phyloP scores from a whole-genome alignment of 2,797 vertebrate species.

The Pseudomugil gertrudae region DNA sequence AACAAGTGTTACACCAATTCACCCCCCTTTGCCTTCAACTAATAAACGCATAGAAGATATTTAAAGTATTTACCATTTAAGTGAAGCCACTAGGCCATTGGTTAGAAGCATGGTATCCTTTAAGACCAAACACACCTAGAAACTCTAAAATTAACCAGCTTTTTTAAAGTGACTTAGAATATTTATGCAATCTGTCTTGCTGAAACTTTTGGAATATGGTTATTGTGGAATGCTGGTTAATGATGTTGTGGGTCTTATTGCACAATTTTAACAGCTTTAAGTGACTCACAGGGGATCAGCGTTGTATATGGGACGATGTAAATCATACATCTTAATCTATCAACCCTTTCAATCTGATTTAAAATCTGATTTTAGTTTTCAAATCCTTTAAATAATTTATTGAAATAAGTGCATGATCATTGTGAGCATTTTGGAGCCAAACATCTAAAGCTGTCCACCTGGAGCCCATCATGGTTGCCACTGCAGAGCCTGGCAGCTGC shows the following conservation, averaged over 20 bases:
- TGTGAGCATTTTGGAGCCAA: neutral
- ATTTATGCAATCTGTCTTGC: neutral
- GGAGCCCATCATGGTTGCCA: constrained; percentile 80
- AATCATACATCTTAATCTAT: neutral
- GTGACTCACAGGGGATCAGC: neutral
- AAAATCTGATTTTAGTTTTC: neutral
- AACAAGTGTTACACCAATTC: constrained; percentile 17
- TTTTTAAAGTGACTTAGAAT: neutral
- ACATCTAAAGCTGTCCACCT: constrained; percentile 75
- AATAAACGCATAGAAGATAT: constrained; percentile 26
- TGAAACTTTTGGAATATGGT: neutral
- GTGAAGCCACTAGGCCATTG: neutral
- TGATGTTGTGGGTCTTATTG: neutral
- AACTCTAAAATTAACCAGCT: constrained; percentile 2
- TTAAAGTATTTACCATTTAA: neutral
- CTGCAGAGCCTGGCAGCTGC: constrained; percentile 71
- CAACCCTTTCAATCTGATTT: neutral
- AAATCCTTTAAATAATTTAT: neutral
- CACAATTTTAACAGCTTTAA: neutral
- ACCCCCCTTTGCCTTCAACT: constrained; percentile 1
- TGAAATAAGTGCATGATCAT: neutral
- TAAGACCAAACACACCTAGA: constrained; percentile 15
- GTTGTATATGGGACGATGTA: neutral
- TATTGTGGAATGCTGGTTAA: neutral
- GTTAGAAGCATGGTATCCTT: neutral